Percentiles rank a stretch among this genome's conserved stretches.
These are phyloP conservation scores for Ovibos moschatus DNA, from an alignment of 2,113 vertebrate species.

Conservation along the genomic window DNA sequence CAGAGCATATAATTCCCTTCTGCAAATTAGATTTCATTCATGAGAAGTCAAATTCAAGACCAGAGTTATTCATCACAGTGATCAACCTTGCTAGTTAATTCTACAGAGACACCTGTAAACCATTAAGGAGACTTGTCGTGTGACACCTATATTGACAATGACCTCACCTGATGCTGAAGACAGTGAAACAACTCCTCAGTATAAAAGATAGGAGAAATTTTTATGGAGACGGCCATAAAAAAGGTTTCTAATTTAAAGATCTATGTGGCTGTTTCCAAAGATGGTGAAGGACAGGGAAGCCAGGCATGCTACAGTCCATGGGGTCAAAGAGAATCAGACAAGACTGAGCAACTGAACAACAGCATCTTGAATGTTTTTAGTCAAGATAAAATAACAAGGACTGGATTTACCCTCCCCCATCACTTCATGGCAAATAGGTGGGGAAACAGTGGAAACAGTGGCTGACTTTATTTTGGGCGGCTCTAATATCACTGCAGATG, in stretches of 20 bases:
- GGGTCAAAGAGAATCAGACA: neutral
- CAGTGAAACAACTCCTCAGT: neutral
- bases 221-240: neutral
- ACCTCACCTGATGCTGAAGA: neutral
- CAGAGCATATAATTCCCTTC: neutral
- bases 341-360: neutral
- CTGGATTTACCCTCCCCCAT: neutral
- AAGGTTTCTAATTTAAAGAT: neutral
- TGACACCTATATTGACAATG: neutral
- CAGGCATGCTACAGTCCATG: neutral
- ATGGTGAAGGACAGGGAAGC: neutral
- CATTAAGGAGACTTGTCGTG: neutral
- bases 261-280: neutral
- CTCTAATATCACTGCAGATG: neutral
- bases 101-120: neutral
- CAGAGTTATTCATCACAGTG: neutral
- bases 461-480: neutral
- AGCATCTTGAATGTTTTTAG: neutral
- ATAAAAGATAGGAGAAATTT: neutral
- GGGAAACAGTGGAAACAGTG: neutral
- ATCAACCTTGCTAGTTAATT: neutral
- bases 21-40: neutral
- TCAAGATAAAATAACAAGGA: neutral
- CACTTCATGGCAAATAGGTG: neutral
- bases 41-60: slow-evolving; percentile 23